Percentiles rank a stretch among this genome's conserved stretches.
These are phyloP conservation scores for Virgularia gustaviana DNA, from an alignment of 92 coral and sea anemone genomes.

Conservation along the genomic window DNA sequence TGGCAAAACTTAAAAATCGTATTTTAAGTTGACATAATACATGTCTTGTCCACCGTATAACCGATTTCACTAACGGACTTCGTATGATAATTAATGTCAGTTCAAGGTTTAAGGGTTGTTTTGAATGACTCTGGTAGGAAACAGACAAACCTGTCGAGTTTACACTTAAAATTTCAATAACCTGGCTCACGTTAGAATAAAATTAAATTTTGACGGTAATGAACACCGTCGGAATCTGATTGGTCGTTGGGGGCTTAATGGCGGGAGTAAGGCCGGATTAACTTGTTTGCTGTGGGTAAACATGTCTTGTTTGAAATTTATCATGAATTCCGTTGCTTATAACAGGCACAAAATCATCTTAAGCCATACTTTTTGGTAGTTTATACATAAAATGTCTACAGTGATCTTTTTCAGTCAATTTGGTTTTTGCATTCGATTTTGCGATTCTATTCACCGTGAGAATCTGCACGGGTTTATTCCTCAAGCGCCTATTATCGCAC, in stretches of 20 bases:
- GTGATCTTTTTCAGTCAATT: no score
- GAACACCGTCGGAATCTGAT: not conserved
- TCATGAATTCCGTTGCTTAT: slow-evolving; percentile 1
- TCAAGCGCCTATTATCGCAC: slow-evolving; percentile 19
- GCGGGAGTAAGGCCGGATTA: slow-evolving; percentile 34
- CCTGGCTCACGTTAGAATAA: not conserved
- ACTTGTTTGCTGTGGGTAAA: not conserved
- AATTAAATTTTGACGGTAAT: slow-evolving; percentile 30
- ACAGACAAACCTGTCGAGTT: slow-evolving; percentile 28
- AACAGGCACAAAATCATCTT: no score
- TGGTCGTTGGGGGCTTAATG: slow-evolving; percentile 31
- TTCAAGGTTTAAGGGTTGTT: slow-evolving; percentile 2
- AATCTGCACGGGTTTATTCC: slow-evolving; percentile 8
- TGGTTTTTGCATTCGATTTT: no score
- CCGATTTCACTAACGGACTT: no score
- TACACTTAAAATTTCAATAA: slow-evolving; percentile 30
- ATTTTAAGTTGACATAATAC: no score
- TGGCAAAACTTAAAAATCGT: no score
- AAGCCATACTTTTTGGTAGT: no score
- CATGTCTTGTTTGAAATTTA: not conserved
- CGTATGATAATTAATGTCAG: slow-evolving; percentile 12
- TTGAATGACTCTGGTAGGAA: slow-evolving; percentile 22
- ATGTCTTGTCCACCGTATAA: no score
- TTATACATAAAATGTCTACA: no score
- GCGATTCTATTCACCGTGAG: slow-evolving; percentile 8